Evolutionary conservation across 2,113 vertebrate species (phyloP).

Genomic region (Edolisoma coerulescens): DNA sequence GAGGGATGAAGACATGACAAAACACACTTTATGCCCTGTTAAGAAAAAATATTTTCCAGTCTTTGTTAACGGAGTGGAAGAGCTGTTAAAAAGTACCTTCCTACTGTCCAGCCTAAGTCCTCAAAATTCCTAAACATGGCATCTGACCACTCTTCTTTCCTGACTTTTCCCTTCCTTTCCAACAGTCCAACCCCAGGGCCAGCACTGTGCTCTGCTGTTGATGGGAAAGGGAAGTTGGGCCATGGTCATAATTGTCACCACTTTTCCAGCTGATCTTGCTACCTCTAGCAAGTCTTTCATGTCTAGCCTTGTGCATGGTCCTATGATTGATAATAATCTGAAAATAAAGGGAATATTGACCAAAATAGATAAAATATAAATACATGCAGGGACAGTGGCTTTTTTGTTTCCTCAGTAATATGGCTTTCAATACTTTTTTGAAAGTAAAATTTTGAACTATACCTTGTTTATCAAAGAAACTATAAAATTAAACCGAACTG

Average conservation of each 20-base stretch:
- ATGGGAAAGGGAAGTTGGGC: neutral
- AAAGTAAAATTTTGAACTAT: neutral
- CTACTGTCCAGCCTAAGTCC: neutral
- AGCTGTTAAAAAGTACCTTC: neutral
- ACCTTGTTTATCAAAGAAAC: neutral
- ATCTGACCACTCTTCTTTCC: neutral
- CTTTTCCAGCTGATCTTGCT: neutral
- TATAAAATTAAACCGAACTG: neutral
- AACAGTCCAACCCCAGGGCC: neutral
- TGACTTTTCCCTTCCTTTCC: neutral
- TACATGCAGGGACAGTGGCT: neutral
- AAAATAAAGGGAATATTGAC: neutral
- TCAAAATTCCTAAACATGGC: neutral
- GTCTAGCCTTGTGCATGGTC: neutral
- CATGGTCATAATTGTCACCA: neutral
- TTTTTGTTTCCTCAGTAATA: neutral
- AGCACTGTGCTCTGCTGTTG: neutral
- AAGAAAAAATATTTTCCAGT: neutral
- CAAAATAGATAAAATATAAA: neutral
- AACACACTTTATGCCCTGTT: neutral
- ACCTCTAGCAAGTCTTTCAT: neutral
- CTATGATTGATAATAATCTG: neutral
- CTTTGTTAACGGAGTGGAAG: neutral
- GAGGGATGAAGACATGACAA: neutral
- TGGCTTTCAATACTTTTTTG: neutral